phyloP scores from a whole-genome alignment of 1,140 invertebrate species.

The Gerris buenoi region DNA sequence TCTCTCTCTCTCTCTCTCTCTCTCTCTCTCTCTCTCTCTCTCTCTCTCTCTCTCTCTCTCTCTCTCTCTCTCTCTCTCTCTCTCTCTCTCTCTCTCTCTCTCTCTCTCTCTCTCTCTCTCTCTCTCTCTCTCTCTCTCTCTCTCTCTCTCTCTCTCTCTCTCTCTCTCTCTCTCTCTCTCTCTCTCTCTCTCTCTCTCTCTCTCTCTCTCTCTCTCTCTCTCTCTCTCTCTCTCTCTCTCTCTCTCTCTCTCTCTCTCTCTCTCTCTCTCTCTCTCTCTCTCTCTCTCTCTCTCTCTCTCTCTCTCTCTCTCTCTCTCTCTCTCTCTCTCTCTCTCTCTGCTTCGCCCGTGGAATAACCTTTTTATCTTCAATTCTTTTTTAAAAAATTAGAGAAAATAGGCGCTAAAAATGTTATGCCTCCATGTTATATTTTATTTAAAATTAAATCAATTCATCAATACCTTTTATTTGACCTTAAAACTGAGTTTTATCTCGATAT shows the following conservation, averaged over 20 bases:
- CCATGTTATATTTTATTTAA: too few relatives aligned
- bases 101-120: constrained; percentile 11
- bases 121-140: constrained; percentile 7
- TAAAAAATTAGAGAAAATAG: too few relatives aligned
- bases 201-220: constrained; percentile 9
- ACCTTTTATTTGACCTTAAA: too few relatives aligned
- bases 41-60: constrained; percentile 3
- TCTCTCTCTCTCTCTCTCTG: too few relatives aligned
- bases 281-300: too few relatives aligned
- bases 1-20: constrained; percentile 6
- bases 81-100: constrained; percentile 8
- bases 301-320: too few relatives aligned
- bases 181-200: constrained; percentile 10
- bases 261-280: too few relatives aligned
- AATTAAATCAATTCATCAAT: too few relatives aligned
- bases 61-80: constrained; percentile 10
- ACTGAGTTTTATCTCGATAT: too few relatives aligned
- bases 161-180: constrained; percentile 9
- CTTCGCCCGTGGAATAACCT: not conserved
- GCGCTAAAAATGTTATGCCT: too few relatives aligned
- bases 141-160: constrained; percentile 9
- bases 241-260: too few relatives aligned
- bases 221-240: constrained; percentile 11
- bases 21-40: constrained; percentile 2
- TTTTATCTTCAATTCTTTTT: too few relatives aligned